These are phyloP conservation scores for Festucalex cinctus DNA, from an alignment of 2,113 vertebrate genomes.

Conservation along the genomic window DNA sequence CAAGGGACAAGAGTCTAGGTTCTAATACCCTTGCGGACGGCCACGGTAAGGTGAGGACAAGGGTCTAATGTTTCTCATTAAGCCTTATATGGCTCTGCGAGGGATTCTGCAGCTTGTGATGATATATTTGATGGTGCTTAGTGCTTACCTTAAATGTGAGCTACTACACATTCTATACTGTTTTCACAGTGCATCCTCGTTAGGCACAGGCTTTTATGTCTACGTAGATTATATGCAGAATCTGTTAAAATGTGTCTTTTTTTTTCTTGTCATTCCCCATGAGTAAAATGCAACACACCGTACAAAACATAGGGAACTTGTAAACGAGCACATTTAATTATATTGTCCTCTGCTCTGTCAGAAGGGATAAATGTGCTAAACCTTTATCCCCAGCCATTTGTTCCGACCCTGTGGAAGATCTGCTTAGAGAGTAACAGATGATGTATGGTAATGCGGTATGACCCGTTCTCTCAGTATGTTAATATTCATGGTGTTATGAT, in stretches of 20 bases:
- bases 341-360: slow-evolving; percentile 43
- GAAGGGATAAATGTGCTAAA: slow-evolving; percentile 64
- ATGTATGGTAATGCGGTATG: slow-evolving; percentile 52
- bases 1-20: slow-evolving; percentile 36
- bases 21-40: slow-evolving; percentile 29
- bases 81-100: slow-evolving; percentile 6
- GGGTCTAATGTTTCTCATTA: slow-evolving; percentile 32
- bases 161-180: neutral
- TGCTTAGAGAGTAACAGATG: slow-evolving; percentile 66
- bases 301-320: slow-evolving; percentile 22
- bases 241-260: neutral
- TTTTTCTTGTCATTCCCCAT: neutral
- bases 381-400: slow-evolving; percentile 50
- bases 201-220: neutral
- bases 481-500: slow-evolving; percentile 73
- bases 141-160: slow-evolving; percentile 5
- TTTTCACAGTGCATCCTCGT: neutral
- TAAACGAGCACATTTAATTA: slow-evolving; percentile 47
- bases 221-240: neutral
- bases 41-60: slow-evolving; percentile 25
- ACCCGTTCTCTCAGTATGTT: slow-evolving; percentile 61
- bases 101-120: slow-evolving; percentile 2
- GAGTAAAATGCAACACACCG: slow-evolving; percentile 12
- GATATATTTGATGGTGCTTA: neutral
- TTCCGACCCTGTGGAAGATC: slow-evolving; percentile 51